A percentile compares a stretch with the other conserved stretches of the same genome.
These are phyloP conservation scores for Drosophila nigrodunni DNA, from an alignment of 1,140 invertebrate genomes.

Conservation along the genomic window DNA sequence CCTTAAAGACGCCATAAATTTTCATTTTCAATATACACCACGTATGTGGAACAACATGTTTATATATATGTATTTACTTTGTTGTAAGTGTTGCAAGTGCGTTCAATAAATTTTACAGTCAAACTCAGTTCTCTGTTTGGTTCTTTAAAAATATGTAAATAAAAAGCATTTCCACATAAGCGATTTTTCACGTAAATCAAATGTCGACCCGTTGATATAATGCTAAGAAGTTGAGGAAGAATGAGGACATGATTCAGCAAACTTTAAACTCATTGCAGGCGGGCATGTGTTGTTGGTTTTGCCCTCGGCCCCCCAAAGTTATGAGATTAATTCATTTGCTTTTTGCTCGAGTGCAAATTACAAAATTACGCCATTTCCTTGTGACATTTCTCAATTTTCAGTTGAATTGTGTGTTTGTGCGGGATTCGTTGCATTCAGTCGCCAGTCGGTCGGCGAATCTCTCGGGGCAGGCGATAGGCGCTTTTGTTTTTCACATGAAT, in stretches of 20 bases:
- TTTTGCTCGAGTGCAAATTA: slow-evolving; percentile 81
- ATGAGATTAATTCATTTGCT: slow-evolving; percentile 78
- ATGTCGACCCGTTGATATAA: slow-evolving; percentile 61
- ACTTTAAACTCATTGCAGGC: not conserved
- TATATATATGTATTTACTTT: slow-evolving; percentile 53
- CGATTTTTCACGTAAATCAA: slow-evolving; percentile 81
- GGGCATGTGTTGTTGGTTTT: not conserved
- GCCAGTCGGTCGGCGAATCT: slow-evolving; percentile 21
- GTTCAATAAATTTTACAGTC: slow-evolving; percentile 76
- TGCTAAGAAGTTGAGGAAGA: not conserved
- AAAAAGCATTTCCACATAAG: slow-evolving; percentile 77
- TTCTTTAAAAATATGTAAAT: slow-evolving; percentile 47
- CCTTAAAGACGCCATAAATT: slow-evolving; percentile 78
- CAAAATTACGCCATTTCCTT: slow-evolving; percentile 81
- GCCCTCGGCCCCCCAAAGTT: slow-evolving; percentile 31
- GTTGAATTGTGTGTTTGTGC: slow-evolving; percentile 51
- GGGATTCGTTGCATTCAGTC: slow-evolving; percentile 44
- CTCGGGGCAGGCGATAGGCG: slow-evolving; percentile 47
- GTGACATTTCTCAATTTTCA: slow-evolving; percentile 77
- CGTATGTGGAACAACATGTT: slow-evolving; percentile 47
- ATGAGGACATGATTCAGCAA: not conserved
- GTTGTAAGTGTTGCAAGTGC: slow-evolving; percentile 52
- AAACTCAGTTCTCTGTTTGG: slow-evolving; percentile 38
- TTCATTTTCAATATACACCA: slow-evolving; percentile 76
- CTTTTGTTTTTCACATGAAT: slow-evolving; percentile 79